Conservation (phyloP, 2,888 invertebrate genomes). For the Elmis aenea region DNA sequence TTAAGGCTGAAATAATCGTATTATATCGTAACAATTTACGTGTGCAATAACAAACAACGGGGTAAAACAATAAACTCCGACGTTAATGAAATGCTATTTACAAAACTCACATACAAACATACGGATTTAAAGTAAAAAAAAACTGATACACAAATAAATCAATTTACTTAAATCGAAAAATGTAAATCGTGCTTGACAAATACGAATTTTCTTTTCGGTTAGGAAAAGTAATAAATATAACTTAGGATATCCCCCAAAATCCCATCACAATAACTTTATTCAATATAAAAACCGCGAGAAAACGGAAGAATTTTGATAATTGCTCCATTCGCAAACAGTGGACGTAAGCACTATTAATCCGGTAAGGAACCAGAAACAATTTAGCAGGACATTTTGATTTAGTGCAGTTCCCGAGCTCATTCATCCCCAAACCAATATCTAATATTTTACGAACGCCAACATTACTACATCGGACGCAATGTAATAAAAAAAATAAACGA, state of each 20-base stretch:
- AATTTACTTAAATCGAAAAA: too few relatives aligned
- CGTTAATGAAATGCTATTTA: too few relatives aligned
- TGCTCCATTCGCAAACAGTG: constrained; percentile 32
- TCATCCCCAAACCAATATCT: constrained; percentile 28
- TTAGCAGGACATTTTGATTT: constrained; percentile 33
- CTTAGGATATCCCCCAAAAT: constrained; percentile 26
- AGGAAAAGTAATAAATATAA: constrained; percentile 27
- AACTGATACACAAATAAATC: too few relatives aligned
- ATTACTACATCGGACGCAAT: constrained; percentile 18
- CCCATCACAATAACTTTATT: constrained; percentile 28
- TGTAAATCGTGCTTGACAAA: constrained; percentile 3
- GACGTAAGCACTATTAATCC: constrained; percentile 38
- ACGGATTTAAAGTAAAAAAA: too few relatives aligned
- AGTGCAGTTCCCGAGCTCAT: constrained; percentile 28
- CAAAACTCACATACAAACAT: too few relatives aligned
- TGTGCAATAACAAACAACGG: too few relatives aligned
- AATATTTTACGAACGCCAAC: constrained; percentile 27
- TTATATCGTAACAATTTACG: too few relatives aligned
- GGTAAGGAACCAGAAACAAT: constrained; percentile 35
- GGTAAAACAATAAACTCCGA: too few relatives aligned
- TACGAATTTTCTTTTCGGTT: constrained; percentile 7
- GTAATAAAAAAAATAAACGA: constrained; percentile 2
- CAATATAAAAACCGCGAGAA: constrained; percentile 27
- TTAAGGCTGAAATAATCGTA: too few relatives aligned
- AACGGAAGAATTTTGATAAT: constrained; percentile 35